Evolutionary conservation across 2,888 invertebrate species (phyloP).

Genomic region (Ceramica pisi): DNA sequence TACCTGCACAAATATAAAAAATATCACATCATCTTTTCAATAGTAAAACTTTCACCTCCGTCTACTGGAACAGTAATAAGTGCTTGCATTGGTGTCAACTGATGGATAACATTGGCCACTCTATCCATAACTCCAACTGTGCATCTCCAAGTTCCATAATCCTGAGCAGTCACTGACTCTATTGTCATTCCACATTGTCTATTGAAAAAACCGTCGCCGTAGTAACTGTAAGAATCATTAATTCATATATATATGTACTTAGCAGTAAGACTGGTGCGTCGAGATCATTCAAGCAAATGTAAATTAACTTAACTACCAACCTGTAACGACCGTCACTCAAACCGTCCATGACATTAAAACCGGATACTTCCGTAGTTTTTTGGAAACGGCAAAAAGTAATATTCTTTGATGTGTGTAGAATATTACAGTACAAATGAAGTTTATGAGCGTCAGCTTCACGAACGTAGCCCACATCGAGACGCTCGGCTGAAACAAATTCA

Average conservation of each 20-base stretch:
- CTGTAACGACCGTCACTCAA: conserved; percentile 85
- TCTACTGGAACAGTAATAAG: conserved; percentile 76
- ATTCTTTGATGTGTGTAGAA: conserved; percentile 81
- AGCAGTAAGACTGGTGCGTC: neutral
- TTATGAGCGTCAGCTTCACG: conserved; percentile 73
- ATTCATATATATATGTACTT: neutral
- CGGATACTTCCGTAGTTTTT: conserved; percentile 76
- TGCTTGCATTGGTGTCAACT: conserved; percentile 82
- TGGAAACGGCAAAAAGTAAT: conserved; percentile 89
- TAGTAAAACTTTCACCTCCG: conserved; percentile 33
- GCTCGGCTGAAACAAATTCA: conserved; percentile 79
- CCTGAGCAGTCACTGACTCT: conserved; percentile 76
- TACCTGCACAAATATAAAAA: too few species aligned
- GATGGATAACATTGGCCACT: conserved; percentile 68
- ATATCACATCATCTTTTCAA: too few species aligned
- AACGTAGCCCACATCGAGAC: conserved; percentile 84
- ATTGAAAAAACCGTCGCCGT: conserved; percentile 84
- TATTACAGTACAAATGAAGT: conserved; percentile 86
- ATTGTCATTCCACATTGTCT: conserved; percentile 88
- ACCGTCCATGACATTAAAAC: conserved; percentile 86
- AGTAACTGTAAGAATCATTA: conserved; percentile 80
- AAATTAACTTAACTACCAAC: conserved; percentile 65
- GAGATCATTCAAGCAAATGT: neutral
- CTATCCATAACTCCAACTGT: conserved; percentile 82
- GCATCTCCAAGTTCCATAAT: conserved; percentile 87